Conservation (phyloP, 1,140 invertebrate species). For the Caenorhabditis elegans region WBcel235 BX284605.5:14527501-14528000, state of each 20-base stretch:
- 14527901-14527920: not conserved
- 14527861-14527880: not conserved
- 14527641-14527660: not conserved
- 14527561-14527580: slow-evolving; percentile 15
- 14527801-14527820: not conserved
- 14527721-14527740: not conserved
- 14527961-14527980: slow-evolving; percentile 18
- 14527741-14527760: not conserved
- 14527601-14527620: not conserved
- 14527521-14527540: not conserved
- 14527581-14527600: not conserved
- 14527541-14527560: not conserved
- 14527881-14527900: not conserved
- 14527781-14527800: not conserved
- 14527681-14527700: not conserved
- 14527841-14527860: not conserved
- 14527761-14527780: not conserved
- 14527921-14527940: not conserved
- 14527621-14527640: not conserved
- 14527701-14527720: slow-evolving; percentile 25
- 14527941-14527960: not conserved
- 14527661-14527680: not conserved
- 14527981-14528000: slow-evolving; percentile 13
- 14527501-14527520: too few relatives aligned
- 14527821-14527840: too few relatives aligned